Percentiles rank a stretch among this genome's conserved stretches.
These are phyloP conservation scores for Fregetta grallaria DNA, from an alignment of 2,113 vertebrate species.

Conservation along the genomic window DNA sequence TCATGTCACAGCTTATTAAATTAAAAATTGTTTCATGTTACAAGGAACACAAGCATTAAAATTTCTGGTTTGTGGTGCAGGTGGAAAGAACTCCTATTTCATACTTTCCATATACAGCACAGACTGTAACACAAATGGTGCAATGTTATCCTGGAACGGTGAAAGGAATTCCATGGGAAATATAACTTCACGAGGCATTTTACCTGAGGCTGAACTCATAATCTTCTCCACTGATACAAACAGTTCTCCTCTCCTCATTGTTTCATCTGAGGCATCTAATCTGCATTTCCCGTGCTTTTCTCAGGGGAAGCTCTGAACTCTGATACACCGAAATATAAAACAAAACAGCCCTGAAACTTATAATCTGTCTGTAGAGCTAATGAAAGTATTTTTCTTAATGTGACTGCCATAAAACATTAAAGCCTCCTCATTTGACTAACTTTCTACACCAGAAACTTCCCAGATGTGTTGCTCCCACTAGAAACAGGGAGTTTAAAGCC, in stretches of 20 bases:
- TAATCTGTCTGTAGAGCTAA: background rate
- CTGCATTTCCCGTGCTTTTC: background rate
- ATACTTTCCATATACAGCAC: constrained; percentile 3
- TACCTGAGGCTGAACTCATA: background rate
- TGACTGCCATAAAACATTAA: background rate
- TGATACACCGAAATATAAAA: background rate
- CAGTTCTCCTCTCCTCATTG: background rate
- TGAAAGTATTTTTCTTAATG: background rate
- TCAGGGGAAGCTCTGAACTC: background rate
- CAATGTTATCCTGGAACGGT: constrained; percentile 15
- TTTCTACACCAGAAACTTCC: background rate
- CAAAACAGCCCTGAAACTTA: background rate
- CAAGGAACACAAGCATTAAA: background rate
- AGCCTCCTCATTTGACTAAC: background rate
- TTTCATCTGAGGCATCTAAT: background rate
- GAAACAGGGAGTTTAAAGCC: background rate
- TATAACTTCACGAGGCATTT: constrained; percentile 35
- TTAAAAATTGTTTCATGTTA: background rate
- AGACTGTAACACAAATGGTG: background rate
- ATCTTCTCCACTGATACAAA: constrained; percentile 4
- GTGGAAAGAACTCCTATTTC: constrained; percentile 15
- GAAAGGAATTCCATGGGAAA: constrained; percentile 33
- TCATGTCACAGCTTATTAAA: background rate
- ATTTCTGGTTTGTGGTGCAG: background rate
- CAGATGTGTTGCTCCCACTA: background rate